Percentiles rank a stretch among this genome's conserved stretches.
Evolutionary conservation across 2,797 vertebrate genomes (phyloP).

Genomic region (Coccyzus lansbergi): DNA sequence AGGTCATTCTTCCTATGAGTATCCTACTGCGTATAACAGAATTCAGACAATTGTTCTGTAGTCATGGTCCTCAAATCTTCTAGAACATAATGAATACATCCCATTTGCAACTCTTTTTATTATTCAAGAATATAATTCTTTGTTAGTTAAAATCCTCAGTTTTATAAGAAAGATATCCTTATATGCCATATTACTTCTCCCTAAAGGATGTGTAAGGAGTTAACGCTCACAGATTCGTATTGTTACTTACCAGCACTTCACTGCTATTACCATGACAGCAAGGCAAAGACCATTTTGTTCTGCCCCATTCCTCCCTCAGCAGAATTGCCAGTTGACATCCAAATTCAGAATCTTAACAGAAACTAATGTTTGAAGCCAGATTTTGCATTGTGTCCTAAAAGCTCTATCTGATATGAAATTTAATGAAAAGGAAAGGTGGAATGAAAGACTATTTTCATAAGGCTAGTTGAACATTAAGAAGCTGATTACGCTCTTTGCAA

Average conservation of each 20-base stretch:
- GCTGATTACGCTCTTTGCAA: background rate
- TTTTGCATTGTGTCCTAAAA: slow-evolving; percentile 19
- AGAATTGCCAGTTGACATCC: slow-evolving; percentile 11
- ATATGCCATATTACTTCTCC: background rate
- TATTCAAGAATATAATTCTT: background rate
- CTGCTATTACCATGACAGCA: slow-evolving; percentile 48
- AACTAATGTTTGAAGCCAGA: background rate
- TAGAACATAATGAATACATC: background rate
- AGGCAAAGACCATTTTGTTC: slow-evolving; percentile 40
- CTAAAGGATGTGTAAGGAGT: slow-evolving; percentile 15
- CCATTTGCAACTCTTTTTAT: background rate
- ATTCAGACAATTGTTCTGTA: background rate
- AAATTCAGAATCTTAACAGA: slow-evolving; percentile 13
- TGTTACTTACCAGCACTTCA: slow-evolving; percentile 43
- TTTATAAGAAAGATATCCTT: background rate
- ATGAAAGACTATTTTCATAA: slow-evolving; percentile 7
- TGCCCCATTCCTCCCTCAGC: background rate
- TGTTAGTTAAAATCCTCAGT: background rate
- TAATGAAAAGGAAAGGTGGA: slow-evolving; percentile 11
- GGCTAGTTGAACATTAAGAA: background rate
- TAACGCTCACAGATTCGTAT: background rate
- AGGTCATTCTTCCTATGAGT: background rate
- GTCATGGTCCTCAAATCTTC: background rate
- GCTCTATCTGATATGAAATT: slow-evolving; percentile 26
- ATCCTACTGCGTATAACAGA: background rate